Conservation (phyloP, 2,888 invertebrate genomes). For the Cristatella mucedo region DNA sequence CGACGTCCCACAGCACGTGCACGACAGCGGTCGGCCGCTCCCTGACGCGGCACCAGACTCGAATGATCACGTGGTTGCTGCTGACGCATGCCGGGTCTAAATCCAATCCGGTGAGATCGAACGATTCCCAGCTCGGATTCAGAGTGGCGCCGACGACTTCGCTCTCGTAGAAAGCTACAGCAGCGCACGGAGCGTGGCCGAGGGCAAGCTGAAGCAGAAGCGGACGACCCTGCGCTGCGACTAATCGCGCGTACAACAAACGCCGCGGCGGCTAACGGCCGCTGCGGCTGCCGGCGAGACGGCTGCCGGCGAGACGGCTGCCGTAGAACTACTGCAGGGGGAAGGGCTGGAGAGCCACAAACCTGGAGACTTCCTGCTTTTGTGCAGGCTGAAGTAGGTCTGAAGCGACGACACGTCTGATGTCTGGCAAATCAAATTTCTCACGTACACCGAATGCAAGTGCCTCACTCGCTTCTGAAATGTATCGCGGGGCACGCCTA, state of each 20-base stretch:
- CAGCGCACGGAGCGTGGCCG: too few species aligned
- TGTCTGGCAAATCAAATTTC: constrained; percentile 13
- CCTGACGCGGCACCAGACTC: neutral
- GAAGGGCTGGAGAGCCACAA: too few species aligned
- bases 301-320: too few species aligned
- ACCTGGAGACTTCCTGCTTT: constrained; percentile 22
- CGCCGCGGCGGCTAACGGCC: too few species aligned
- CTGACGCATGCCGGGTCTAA: too few species aligned
- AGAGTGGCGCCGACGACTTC: constrained; percentile 1
- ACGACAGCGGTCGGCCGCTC: neutral
- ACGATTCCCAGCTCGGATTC: neutral
- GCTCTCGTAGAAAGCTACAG: constrained; percentile 2
- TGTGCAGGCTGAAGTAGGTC: constrained; percentile 29
- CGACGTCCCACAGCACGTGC: constrained; percentile 59
- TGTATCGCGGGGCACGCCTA: too few species aligned
- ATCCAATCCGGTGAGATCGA: too few species aligned
- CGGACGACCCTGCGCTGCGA: too few species aligned
- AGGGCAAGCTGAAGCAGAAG: too few species aligned
- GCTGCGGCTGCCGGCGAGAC: too few species aligned
- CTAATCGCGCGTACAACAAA: too few species aligned
- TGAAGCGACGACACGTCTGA: constrained; percentile 20
- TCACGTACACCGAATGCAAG: neutral
- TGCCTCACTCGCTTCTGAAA: constrained; percentile 3
- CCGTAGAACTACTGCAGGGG: too few species aligned
- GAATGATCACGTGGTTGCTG: neutral